Base-by-base conservation (phyloP, 2,113 vertebrate genomes). In the Muntiacus muntjak region DNA sequence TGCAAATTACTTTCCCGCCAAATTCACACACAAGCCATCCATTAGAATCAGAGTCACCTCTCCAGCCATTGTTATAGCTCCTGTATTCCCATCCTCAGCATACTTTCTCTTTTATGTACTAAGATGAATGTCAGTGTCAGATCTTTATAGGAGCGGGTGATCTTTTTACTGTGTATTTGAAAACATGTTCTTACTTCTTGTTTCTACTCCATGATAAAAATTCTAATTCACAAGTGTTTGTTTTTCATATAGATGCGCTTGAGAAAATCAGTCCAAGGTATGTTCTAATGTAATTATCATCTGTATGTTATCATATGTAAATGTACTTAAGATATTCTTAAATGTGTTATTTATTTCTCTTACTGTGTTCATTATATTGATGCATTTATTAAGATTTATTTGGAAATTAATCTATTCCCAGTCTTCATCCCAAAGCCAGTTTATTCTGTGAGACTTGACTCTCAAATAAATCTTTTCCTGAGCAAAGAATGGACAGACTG, bases 41-140 rank as follows among this genome's bases (percentile, higher is more conserved):
- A 2, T 93, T 78, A 96, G 94, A 95, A 96, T 96, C 94, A 92
- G 87, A 60, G 88, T 83, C 89, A 67, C 55, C 91, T 93, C 95
- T 89, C 94, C 94, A 93, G 96, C 93, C 91, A 89, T 43, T 67
- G n/a, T 93, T 81, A 62, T 1, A 84, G 97, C 47, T 81, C 62
- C 33, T 50, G 52, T 67, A 83, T 89, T 81, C 85, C 94, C 88
- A 76, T 89, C 91, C 95, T 97, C 83, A 28, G 87, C 1, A 0
- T 50, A 88, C 89, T 95, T 97, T 93, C 86, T 96, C 91, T 94
- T 97, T 97, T 95, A 89, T 97, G 91, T 81, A 45, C 91, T 79
- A 93, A 98, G 96, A 97, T 76, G 86, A 96, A 97, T 95, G 93
- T 96, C 95, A 88, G 92, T 94, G 94, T 94, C 94, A 97, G 89